These are phyloP conservation scores for Natator depressus DNA, from an alignment of 2,113 vertebrate species.

Conservation along the genomic window DNA sequence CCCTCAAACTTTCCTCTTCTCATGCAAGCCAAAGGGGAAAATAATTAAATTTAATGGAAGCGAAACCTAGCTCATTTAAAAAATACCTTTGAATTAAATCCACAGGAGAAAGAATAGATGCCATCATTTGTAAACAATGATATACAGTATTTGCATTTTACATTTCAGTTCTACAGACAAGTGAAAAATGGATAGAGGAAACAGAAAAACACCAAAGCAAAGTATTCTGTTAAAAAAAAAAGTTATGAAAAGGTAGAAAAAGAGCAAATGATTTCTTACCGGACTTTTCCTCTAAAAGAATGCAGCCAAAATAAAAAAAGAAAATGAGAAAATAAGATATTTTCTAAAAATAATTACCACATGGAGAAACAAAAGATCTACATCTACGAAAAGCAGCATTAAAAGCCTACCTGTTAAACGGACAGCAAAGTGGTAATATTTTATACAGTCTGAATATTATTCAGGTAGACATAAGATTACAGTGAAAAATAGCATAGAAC, in stretches of 20 bases:
- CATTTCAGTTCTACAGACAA: not conserved
- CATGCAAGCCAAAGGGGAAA: not conserved
- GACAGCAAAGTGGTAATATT: fast-evolving
- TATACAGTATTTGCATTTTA: not conserved
- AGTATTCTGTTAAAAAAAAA: conserved; percentile 10
- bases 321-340: conserved; percentile 41
- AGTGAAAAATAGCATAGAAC: fast-evolving
- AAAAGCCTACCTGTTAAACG: not conserved
- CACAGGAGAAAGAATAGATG: fast-evolving
- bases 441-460: not conserved
- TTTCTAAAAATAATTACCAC: not conserved
- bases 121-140: fast-evolving
- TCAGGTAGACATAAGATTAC: fast-evolving
- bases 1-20: fast-evolving
- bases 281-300: conserved; percentile 92
- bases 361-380: not conserved
- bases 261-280: conserved; percentile 83
- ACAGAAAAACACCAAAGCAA: not conserved
- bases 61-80: not conserved
- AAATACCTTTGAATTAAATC: not conserved
- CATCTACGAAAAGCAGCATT: not conserved
- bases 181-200: not conserved
- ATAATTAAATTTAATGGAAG: fast-evolving
- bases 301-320: conserved; percentile 54
- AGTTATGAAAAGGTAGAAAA: not conserved